phyloP scores from a whole-genome alignment of 2,888 invertebrate species.

The Zeuzera pyrina region DNA sequence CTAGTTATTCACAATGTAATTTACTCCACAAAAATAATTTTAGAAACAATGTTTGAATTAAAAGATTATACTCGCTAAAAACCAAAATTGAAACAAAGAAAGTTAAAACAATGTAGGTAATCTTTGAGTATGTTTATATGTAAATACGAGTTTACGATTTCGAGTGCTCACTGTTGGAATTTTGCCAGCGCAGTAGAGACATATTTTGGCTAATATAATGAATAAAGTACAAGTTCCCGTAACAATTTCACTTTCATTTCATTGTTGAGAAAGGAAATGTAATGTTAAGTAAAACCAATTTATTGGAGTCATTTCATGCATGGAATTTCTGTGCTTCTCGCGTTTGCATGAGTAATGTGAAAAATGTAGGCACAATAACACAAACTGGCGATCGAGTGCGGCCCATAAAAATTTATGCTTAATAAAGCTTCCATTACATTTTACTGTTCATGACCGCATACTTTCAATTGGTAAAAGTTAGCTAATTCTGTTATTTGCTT shows the following conservation, averaged over 20 bases:
- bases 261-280: no score
- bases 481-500: no score
- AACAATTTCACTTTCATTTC: neutral
- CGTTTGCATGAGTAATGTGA: constrained; percentile 2
- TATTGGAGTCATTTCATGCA: neutral
- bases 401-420: constrained; percentile 23
- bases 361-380: constrained; percentile 1
- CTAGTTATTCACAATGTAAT: no score
- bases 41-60: no score
- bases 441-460: no score
- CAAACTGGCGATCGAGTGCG: constrained; percentile 16
- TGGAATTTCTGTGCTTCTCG: constrained; percentile 8
- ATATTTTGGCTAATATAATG: neutral
- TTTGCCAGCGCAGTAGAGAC: neutral
- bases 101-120: no score
- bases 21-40: no score
- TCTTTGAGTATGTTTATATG: neutral
- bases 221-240: neutral
- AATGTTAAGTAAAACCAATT: neutral
- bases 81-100: no score
- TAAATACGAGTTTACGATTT: neutral
- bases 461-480: constrained; percentile 3
- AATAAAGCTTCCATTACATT: constrained; percentile 18
- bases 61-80: no score
- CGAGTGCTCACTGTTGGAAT: neutral